phyloP scores from a whole-genome alignment of 1,140 invertebrate genomes.

The Rhopalosiphum maidis region DNA sequence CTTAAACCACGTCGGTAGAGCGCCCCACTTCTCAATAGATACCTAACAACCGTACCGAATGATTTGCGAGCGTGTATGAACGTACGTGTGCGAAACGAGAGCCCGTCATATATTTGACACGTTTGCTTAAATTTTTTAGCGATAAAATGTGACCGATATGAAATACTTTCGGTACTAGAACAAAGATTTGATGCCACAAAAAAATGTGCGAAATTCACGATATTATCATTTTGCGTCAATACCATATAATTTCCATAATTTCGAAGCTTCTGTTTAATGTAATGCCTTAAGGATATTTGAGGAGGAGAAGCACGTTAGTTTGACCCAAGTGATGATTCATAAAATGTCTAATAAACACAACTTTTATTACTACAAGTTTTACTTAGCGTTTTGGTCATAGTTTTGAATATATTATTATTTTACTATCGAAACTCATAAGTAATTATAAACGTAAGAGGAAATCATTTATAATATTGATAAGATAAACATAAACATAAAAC shows the following conservation, averaged over 20 bases:
- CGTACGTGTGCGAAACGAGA: not conserved
- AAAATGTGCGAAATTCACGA: not conserved
- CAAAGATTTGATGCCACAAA: not conserved
- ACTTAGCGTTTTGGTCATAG: no score
- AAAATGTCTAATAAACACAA: no score
- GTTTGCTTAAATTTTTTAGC: not conserved
- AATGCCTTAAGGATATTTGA: no score
- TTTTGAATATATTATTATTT: no score
- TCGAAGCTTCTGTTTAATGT: no score
- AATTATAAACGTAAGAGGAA: not conserved
- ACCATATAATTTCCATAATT: no score
- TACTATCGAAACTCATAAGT: no score
- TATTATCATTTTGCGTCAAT: not conserved
- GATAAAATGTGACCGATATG: not conserved
- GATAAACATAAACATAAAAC: no score
- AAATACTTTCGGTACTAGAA: no score
- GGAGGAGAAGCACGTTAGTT: no score
- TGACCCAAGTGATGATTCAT: no score
- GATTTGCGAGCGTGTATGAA: not conserved
- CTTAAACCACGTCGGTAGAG: not conserved
- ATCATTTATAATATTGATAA: not conserved
- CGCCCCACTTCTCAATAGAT: not conserved
- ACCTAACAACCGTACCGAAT: not conserved
- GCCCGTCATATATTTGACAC: not conserved
- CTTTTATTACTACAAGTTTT: no score